Evolutionary conservation across 2,797 vertebrate species (phyloP), one percentile per base, ranked within the genome.

Genomic region (Graptemys geographica): DNA sequence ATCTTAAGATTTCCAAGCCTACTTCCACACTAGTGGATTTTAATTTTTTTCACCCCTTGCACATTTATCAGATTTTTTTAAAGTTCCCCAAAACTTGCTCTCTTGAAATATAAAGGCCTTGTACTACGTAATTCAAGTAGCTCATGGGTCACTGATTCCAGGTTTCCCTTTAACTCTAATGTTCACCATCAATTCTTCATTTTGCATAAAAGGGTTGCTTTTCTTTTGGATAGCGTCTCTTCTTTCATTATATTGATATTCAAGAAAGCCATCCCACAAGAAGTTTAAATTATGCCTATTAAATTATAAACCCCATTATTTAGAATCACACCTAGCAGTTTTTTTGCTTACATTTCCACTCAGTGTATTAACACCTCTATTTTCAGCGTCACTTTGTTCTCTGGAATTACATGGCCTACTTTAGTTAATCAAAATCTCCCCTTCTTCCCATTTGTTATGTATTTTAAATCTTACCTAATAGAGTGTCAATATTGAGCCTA

Each of bases 141-240:
- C 55, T 96, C 94, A 87, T 82, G 79, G 89, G 81, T 95, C 89
- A 95, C 80, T 95, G 94, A 93, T 93, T 94, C n/a, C 79, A 89
- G 59, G 11, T 88, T 92, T 95, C 76, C 81, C 93, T 95, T 96
- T 97, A 94, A 96, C 94, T 93, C 95, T 87, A 88, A 95, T 93
- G 95, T 90, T 69, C 95, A 95, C 88, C 90, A 91, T 92, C 92
- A 96, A 92, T 86, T 96, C 59, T 28, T 97, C 94, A 91, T 91
- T 86, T 88, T 90, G 91, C 91, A 76, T 62, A 95, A 95, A 94
- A 95, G 88, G 65, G 74, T 37, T 81, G 65, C 79, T 78, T 93
- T 90, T 76, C 19, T 89, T 91, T 96, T 92, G 69, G 0, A 1
- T 44, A 51, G 72, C 91, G 79, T 86, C 94, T 88, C 90, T 87